Conservation (phyloP, 2,113 vertebrate species). For the Empidonax alnorum region DNA sequence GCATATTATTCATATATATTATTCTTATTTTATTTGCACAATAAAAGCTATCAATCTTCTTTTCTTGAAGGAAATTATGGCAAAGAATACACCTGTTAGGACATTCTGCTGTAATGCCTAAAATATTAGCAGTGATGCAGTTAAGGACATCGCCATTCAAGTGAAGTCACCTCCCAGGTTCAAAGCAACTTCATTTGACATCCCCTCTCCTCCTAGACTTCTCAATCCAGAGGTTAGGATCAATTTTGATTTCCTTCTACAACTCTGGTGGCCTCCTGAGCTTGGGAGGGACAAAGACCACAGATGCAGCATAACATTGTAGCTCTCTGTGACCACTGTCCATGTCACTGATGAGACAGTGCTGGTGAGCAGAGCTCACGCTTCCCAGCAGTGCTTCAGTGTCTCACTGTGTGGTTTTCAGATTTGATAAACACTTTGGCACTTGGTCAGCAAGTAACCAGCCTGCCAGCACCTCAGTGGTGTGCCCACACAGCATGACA, state of each 20-base stretch:
- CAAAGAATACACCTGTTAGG: neutral
- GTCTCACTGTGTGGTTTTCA: neutral
- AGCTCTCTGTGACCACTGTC: accelerated
- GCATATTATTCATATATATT: neutral
- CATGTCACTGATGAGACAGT: accelerated
- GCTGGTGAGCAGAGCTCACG: neutral
- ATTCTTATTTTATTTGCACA: neutral
- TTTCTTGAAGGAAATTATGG: neutral
- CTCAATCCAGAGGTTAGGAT: neutral
- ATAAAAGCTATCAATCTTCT: neutral
- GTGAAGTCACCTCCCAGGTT: neutral
- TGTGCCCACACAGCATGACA: accelerated
- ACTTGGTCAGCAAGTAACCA: neutral
- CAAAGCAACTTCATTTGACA: neutral
- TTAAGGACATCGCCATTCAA: neutral
- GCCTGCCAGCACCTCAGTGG: neutral
- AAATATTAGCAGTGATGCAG: neutral
- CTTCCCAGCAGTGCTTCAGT: neutral
- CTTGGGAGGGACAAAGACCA: accelerated
- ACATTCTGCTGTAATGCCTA: neutral
- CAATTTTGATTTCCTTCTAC: neutral
- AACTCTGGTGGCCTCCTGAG: neutral
- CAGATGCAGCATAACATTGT: neutral
- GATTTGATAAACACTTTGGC: neutral
- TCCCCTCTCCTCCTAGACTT: neutral